Conservation (phyloP, 1,140 invertebrate genomes). For the Antheraea mylitta region DNA sequence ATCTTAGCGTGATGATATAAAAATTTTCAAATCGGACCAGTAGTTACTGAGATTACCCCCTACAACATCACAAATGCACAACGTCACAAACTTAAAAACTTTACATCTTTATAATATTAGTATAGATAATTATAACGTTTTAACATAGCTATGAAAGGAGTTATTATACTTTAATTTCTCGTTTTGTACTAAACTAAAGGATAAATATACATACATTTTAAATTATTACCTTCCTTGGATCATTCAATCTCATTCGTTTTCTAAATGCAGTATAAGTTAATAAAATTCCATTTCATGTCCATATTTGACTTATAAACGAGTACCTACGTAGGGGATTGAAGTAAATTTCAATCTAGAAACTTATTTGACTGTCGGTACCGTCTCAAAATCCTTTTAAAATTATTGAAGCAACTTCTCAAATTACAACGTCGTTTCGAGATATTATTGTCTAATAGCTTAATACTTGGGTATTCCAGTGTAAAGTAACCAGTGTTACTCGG, state of each 20-base stretch:
- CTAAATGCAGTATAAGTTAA: neutral
- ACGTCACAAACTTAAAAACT: no score
- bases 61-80: no score
- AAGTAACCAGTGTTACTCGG: neutral
- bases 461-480: neutral
- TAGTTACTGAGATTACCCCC: no score
- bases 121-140: no score
- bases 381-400: constrained; percentile 48
- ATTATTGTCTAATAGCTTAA: constrained; percentile 4
- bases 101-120: no score
- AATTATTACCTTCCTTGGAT: neutral
- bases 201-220: neutral
- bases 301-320: neutral
- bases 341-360: constrained; percentile 39
- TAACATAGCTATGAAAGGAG: no score
- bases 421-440: constrained; percentile 3
- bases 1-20: no score
- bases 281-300: neutral
- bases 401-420: constrained; percentile 34
- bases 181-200: no score
- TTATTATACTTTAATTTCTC: no score
- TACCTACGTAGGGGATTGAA: constrained; percentile 7
- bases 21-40: no score
- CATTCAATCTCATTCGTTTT: neutral
- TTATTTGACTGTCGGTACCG: constrained; percentile 43